Conservation (phyloP, 2,888 invertebrate species). For the Malthinus flaveolus region DNA sequence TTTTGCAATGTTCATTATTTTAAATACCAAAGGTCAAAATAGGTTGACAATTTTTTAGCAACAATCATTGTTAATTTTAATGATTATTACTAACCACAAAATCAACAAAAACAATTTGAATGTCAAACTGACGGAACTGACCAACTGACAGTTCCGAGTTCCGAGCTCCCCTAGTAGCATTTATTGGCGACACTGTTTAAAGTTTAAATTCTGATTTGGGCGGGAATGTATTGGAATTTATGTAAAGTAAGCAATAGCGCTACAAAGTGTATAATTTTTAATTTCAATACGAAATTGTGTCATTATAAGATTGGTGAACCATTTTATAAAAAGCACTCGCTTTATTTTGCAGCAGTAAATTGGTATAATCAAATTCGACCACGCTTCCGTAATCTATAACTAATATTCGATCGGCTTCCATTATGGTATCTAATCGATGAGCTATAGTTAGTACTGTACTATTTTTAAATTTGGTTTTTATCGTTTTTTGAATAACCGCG, state of each 20-base stretch:
- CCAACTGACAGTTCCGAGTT: no score
- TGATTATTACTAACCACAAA: background rate
- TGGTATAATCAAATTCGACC: slow-evolving; percentile 31
- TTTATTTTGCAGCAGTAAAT: slow-evolving; percentile 38
- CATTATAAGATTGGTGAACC: slow-evolving; percentile 69
- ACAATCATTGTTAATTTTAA: background rate
- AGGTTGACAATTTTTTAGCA: background rate
- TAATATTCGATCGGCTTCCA: slow-evolving; percentile 58
- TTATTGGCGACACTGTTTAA: no score
- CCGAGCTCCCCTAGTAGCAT: no score
- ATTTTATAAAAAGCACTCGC: slow-evolving; percentile 66
- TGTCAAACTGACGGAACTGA: background rate
- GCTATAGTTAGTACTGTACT: slow-evolving; percentile 58
- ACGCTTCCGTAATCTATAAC: slow-evolving; percentile 55
- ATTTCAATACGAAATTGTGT: no score
- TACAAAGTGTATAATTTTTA: no score
- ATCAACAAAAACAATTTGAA: background rate
- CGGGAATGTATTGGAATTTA: no score
- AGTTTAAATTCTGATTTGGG: no score
- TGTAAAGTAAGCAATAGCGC: no score
- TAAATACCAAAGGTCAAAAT: no score
- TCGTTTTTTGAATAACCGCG: slow-evolving; percentile 68
- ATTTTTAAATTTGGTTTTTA: slow-evolving; percentile 54
- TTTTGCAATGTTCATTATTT: no score
- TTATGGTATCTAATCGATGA: slow-evolving; percentile 54